Evolutionary conservation across 2,888 invertebrate genomes (phyloP).

Genomic region (Polyploca ridens): DNA sequence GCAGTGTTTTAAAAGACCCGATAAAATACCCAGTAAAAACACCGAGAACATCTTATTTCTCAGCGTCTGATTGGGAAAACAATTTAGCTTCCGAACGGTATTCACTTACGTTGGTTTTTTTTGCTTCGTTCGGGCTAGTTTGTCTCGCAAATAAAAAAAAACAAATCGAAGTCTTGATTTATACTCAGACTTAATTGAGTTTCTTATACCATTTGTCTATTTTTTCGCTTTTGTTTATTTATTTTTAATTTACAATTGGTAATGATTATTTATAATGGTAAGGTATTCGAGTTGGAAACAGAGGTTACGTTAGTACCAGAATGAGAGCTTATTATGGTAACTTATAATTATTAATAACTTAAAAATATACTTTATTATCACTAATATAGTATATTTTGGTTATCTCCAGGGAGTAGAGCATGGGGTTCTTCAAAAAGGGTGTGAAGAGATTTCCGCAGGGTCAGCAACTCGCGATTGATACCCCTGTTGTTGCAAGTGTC

Average conservation of each 20-base stretch:
- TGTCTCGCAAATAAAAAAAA: constrained; percentile 5
- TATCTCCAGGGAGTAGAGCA: too few relatives aligned
- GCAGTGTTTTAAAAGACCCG: background rate
- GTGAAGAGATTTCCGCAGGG: too few relatives aligned
- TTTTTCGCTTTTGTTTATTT: background rate
- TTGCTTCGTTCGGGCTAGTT: constrained; percentile 2
- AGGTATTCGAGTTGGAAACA: too few relatives aligned
- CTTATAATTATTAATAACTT: too few relatives aligned
- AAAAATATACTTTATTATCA: too few relatives aligned
- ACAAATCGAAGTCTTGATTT: constrained; percentile 1
- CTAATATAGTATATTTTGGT: too few relatives aligned
- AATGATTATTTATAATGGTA: too few relatives aligned
- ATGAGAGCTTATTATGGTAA: too few relatives aligned
- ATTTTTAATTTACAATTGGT: background rate
- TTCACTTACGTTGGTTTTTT: background rate
- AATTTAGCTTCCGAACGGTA: constrained; percentile 7
- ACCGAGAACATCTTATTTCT: constrained; percentile 8
- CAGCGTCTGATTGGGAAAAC: constrained; percentile 11
- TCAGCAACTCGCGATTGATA: too few relatives aligned
- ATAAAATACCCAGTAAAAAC: background rate
- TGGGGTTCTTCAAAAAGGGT: too few relatives aligned
- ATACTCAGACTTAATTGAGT: background rate
- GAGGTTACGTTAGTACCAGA: too few relatives aligned
- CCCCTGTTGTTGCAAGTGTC: too few relatives aligned
- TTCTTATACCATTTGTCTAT: background rate